phyloP scores from a whole-genome alignment of 2,797 vertebrate genomes.

The Alosa sapidissima region DNA sequence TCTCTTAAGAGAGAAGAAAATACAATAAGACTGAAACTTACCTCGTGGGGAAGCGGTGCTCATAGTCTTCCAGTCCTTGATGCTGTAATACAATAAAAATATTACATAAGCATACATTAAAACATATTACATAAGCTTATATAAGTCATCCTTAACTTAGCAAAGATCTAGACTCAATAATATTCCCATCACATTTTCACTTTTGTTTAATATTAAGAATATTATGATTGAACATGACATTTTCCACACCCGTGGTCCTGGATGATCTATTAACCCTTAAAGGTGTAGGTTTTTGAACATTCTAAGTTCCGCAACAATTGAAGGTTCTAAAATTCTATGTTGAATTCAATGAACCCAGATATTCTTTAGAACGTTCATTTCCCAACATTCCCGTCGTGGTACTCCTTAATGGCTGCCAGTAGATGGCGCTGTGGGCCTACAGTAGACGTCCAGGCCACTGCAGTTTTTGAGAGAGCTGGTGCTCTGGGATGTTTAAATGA shows the following conservation, averaged over 20 bases:
- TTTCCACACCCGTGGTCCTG: too few species aligned
- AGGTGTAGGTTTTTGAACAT: too few species aligned
- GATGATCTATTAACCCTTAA: too few species aligned
- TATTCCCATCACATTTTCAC: background rate
- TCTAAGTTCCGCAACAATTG: too few species aligned
- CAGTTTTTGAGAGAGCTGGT: background rate
- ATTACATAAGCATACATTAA: background rate
- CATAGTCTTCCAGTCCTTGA: conserved; percentile 86
- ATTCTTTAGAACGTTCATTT: too few species aligned
- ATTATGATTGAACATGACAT: background rate
- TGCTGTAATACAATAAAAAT: conserved; percentile 56
- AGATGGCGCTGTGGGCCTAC: background rate
- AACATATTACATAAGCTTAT: background rate
- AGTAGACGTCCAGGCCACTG: background rate
- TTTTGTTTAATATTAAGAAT: too few species aligned
- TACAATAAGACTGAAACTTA: conserved; percentile 65
- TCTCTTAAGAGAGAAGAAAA: background rate
- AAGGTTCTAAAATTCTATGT: too few species aligned
- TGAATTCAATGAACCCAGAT: too few species aligned
- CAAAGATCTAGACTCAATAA: background rate
- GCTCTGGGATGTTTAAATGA: background rate
- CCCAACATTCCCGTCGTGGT: too few species aligned
- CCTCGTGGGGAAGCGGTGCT: conserved; percentile 86
- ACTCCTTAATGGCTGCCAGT: background rate
- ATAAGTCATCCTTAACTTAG: background rate